Conservation (phyloP, 2,797 vertebrate genomes). For the Falco columbarius region DNA sequence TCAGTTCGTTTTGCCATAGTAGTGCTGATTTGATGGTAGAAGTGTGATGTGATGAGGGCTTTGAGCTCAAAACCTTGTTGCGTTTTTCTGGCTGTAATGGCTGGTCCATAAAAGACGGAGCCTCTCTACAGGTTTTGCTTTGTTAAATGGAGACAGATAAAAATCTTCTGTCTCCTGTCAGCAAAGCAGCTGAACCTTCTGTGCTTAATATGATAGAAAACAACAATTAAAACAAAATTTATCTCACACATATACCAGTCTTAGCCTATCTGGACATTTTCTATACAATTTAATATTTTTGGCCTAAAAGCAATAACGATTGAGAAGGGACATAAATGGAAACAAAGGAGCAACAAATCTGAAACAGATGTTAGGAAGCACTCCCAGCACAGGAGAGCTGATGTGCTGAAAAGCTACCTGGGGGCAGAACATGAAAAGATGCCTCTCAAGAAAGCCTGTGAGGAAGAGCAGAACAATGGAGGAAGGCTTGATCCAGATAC, state of each 20-base stretch:
- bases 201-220: slow-evolving; percentile 16
- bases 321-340: slow-evolving; percentile 45
- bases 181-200: neutral
- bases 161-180: neutral
- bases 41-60: neutral
- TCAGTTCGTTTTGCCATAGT: neutral
- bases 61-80: neutral
- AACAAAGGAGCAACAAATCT: slow-evolving; percentile 63
- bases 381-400: slow-evolving; percentile 19
- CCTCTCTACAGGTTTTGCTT: neutral
- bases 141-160: slow-evolving; percentile 32
- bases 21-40: neutral
- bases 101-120: neutral
- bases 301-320: slow-evolving; percentile 30
- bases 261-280: neutral
- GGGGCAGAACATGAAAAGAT: slow-evolving; percentile 14
- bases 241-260: neutral
- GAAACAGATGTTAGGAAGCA: slow-evolving; percentile 68
- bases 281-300: slow-evolving; percentile 38
- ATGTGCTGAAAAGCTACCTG: slow-evolving; percentile 69
- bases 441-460: neutral
- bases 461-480: neutral
- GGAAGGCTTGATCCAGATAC: neutral
- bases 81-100: neutral
- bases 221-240: slow-evolving; percentile 54